Evolutionary conservation across 1,140 invertebrate genomes (phyloP).

Genomic region (Oreohelix idahoensis): DNA sequence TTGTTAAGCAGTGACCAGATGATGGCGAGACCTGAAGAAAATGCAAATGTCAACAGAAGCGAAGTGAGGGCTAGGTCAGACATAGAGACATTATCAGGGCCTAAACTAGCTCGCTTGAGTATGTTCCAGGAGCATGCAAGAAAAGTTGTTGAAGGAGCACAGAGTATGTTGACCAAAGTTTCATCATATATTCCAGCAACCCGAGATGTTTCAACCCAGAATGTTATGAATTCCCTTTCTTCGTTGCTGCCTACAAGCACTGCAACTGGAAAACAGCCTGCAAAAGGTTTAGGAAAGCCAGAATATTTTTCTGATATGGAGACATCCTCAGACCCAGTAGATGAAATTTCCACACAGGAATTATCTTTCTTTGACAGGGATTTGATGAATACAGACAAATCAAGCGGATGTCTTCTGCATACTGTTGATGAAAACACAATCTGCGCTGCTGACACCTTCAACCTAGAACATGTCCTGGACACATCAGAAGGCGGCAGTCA

Average conservation of each 20-base stretch:
- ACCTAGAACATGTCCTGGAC: neutral
- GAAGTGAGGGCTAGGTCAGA: neutral
- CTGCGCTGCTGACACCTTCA: too few relatives aligned
- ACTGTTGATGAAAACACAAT: too few relatives aligned
- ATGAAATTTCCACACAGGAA: neutral
- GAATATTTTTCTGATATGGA: neutral
- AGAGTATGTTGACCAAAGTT: constrained; percentile 16
- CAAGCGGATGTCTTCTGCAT: too few relatives aligned
- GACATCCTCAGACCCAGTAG: neutral
- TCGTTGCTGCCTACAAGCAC: neutral
- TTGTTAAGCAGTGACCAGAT: neutral
- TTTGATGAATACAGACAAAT: neutral
- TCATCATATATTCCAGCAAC: constrained; percentile 27
- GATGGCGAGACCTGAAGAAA: neutral
- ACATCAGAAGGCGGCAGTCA: neutral
- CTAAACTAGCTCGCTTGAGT: neutral
- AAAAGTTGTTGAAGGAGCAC: constrained; percentile 9
- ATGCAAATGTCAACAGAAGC: neutral
- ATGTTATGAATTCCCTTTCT: neutral
- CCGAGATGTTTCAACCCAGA: neutral
- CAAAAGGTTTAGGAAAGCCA: neutral
- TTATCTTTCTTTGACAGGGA: neutral
- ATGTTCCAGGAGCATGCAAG: constrained; percentile 8
- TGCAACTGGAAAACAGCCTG: neutral
- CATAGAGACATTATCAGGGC: neutral